phyloP scores from a whole-genome alignment of 2,888 invertebrate genomes.

The Molanna angustata region DNA sequence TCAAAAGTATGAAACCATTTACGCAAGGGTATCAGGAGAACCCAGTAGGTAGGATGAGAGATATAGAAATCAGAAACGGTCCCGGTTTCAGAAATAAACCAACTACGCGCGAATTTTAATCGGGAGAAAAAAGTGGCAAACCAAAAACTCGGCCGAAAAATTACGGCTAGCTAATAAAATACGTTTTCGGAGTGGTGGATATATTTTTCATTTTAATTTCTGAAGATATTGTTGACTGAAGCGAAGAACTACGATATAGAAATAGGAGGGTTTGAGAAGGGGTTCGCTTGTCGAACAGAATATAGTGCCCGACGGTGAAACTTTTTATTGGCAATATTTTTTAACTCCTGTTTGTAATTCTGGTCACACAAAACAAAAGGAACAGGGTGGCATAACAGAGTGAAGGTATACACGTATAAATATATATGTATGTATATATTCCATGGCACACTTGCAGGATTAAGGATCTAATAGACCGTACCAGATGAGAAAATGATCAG shows the following conservation, averaged over 20 bases:
- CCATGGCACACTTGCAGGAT: conserved; percentile 16
- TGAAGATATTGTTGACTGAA: too few relatives aligned
- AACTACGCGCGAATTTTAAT: too few relatives aligned
- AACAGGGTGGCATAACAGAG: conserved; percentile 16
- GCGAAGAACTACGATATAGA: too few relatives aligned
- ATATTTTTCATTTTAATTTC: too few relatives aligned
- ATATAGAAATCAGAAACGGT: neutral
- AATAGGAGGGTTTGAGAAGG: too few relatives aligned
- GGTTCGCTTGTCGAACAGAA: conserved; percentile 32
- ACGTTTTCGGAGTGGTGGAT: too few relatives aligned
- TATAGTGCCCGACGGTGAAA: conserved; percentile 33
- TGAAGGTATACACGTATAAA: too few relatives aligned
- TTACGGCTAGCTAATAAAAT: too few relatives aligned
- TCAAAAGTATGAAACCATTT: neutral
- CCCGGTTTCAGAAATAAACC: too few relatives aligned
- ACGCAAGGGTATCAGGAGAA: neutral
- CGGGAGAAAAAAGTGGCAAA: too few relatives aligned
- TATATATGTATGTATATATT: conserved; percentile 14
- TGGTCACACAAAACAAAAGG: conserved; percentile 33
- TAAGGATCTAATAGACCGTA: conserved; percentile 4
- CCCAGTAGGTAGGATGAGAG: neutral
- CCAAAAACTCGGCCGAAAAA: too few relatives aligned
- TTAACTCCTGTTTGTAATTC: conserved; percentile 34
- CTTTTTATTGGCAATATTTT: conserved; percentile 35
- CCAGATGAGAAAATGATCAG: conserved; percentile 6